Conservation (phyloP, 2,797 vertebrate species). For the Trachurus trachurus region DNA sequence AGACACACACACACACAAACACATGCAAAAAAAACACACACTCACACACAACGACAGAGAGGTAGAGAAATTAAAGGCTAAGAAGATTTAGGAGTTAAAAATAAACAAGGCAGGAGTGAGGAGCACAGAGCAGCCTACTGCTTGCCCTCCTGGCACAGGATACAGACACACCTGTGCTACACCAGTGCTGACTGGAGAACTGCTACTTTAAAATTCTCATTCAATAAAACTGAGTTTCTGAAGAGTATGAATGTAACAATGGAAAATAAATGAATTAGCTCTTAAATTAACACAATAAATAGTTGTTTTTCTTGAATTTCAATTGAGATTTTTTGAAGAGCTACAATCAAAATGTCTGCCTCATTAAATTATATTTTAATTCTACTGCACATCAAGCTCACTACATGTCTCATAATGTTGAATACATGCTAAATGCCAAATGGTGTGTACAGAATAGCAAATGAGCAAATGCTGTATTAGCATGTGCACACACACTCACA, state of each 20-base stretch:
- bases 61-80: slow-evolving; percentile 82
- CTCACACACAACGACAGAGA: slow-evolving; percentile 52
- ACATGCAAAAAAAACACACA: slow-evolving; percentile 12
- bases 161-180: slow-evolving; percentile 51
- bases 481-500: slow-evolving; percentile 26
- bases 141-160: slow-evolving; percentile 41
- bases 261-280: neutral
- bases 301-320: too few species aligned
- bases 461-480: slow-evolving; percentile 38
- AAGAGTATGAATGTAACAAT: neutral
- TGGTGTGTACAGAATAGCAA: slow-evolving; percentile 12
- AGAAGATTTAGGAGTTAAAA: slow-evolving; percentile 88
- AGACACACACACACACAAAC: slow-evolving; percentile 20
- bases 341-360: neutral
- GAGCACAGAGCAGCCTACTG: slow-evolving; percentile 61
- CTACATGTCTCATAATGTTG: neutral
- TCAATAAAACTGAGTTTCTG: neutral
- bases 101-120: slow-evolving; percentile 79
- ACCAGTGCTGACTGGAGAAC: neutral
- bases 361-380: neutral
- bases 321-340: neutral
- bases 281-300: neutral
- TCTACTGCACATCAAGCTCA: slow-evolving; percentile 2
- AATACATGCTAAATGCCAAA: slow-evolving; percentile 29
- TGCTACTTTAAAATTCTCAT: neutral